Percentiles rank a stretch among this genome's conserved stretches.
Conservation (phyloP, 2,797 vertebrate genomes). For the Limosa lapponica region DNA sequence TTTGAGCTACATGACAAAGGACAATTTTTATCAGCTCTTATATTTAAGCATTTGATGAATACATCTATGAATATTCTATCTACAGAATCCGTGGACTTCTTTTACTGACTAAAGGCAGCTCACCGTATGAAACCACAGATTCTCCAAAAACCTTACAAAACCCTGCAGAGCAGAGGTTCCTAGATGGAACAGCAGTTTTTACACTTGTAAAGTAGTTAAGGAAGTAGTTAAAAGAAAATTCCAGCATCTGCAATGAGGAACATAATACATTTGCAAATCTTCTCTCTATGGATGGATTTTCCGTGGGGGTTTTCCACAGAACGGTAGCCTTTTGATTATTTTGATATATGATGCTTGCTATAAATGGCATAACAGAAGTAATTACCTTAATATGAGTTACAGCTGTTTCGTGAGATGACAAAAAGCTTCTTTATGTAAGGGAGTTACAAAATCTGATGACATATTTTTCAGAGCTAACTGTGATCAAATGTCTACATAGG, state of each 20-base stretch:
- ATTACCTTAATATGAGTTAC: not conserved
- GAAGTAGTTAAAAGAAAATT: conserved; percentile 12
- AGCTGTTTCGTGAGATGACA: not conserved
- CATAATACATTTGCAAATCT: not conserved
- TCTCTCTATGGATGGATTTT: not conserved
- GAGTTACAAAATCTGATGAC: conserved; percentile 32
- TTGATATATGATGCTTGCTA: not conserved
- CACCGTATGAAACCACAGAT: not conserved
- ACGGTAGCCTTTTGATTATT: not conserved
- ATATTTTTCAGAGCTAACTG: not conserved
- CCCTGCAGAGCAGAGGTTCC: not conserved
- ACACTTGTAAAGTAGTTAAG: not conserved
- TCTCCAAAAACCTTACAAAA: not conserved
- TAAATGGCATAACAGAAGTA: not conserved
- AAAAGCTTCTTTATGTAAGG: conserved; percentile 27
- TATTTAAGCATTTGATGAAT: not conserved
- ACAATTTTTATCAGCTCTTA: not conserved
- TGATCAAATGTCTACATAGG: conserved; percentile 2
- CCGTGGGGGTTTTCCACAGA: not conserved
- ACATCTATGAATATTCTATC: not conserved
- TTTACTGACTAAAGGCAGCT: not conserved
- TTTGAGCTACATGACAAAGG: not conserved
- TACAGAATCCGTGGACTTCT: not conserved
- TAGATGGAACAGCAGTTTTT: not conserved
- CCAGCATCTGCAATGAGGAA: not conserved